A percentile compares a stretch with the other conserved stretches of the same genome.
phyloP scores from a whole-genome alignment of 1,140 invertebrate species.

The Diachasma alloeum region DNA sequence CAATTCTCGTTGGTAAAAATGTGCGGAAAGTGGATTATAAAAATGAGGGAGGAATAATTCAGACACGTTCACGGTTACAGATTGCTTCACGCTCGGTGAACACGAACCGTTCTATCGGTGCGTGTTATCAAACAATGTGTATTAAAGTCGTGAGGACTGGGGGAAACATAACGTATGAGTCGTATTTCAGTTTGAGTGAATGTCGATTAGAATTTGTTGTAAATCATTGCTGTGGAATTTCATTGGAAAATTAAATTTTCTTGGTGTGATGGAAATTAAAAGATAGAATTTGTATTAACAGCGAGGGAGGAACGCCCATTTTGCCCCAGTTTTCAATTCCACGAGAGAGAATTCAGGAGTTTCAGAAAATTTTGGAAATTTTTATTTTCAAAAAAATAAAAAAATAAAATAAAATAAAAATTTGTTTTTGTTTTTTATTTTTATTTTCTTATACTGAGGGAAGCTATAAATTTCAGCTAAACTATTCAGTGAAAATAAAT shows the following conservation, averaged over 20 bases:
- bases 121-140: conserved; percentile 22
- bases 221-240: not conserved
- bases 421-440: too few species aligned
- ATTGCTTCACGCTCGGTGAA: conserved; percentile 23
- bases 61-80: conserved; percentile 15
- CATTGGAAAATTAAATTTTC: not conserved
- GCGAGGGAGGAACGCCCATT: too few species aligned
- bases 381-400: too few species aligned
- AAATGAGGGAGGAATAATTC: conserved; percentile 6
- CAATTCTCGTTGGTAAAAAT: not conserved
- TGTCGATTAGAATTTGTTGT: not conserved
- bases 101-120: conserved; percentile 17
- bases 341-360: too few species aligned
- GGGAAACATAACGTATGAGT: not conserved
- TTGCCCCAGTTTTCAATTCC: too few species aligned
- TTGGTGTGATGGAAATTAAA: not conserved
- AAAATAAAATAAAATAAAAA: too few species aligned
- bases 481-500: too few species aligned
- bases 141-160: not conserved
- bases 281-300: not conserved
- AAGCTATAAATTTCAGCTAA: too few species aligned
- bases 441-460: too few species aligned
- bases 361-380: too few species aligned
- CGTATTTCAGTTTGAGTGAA: not conserved
- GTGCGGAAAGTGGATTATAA: not conserved